A percentile compares a stretch with the other conserved stretches of the same genome.
phyloP scores from a whole-genome alignment of 2,113 vertebrate genomes.

The Xenus cinereus region DNA sequence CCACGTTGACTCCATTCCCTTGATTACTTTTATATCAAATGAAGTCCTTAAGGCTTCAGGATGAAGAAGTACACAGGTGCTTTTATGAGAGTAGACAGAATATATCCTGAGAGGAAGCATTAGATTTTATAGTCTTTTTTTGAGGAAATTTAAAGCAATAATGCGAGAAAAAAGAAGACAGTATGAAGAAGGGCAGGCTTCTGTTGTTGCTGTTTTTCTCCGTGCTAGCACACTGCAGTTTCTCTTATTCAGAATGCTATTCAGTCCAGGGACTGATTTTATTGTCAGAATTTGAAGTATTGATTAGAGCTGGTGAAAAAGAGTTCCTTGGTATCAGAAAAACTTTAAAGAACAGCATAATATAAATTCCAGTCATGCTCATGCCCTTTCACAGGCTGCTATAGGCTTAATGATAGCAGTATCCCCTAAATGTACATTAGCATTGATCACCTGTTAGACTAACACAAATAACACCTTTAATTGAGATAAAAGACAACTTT shows the following conservation, averaged over 20 bases:
- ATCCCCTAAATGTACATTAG: neutral
- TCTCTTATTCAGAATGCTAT: neutral
- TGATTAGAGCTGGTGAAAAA: constrained; percentile 12
- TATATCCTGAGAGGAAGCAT: neutral
- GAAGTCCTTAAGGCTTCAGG: neutral
- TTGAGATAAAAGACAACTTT: neutral
- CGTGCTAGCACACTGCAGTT: neutral
- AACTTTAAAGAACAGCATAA: neutral
- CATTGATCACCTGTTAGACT: constrained; percentile 2
- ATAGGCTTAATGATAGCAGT: neutral
- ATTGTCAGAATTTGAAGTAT: constrained; percentile 31
- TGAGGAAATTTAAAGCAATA: neutral
- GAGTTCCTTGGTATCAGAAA: neutral
- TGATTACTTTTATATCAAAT: neutral
- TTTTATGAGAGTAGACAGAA: neutral
- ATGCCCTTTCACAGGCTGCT: neutral
- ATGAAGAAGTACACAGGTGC: neutral
- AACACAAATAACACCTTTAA: neutral
- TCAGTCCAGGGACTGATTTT: neutral
- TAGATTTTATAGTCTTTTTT: neutral
- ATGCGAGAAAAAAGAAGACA: neutral
- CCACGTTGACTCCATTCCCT: neutral
- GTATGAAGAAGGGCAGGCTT: neutral
- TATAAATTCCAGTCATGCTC: constrained; percentile 2
- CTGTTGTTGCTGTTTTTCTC: neutral